phyloP scores from a whole-genome alignment of 2,113 vertebrate genomes.

The Urocynchramus pylzowi region DNA sequence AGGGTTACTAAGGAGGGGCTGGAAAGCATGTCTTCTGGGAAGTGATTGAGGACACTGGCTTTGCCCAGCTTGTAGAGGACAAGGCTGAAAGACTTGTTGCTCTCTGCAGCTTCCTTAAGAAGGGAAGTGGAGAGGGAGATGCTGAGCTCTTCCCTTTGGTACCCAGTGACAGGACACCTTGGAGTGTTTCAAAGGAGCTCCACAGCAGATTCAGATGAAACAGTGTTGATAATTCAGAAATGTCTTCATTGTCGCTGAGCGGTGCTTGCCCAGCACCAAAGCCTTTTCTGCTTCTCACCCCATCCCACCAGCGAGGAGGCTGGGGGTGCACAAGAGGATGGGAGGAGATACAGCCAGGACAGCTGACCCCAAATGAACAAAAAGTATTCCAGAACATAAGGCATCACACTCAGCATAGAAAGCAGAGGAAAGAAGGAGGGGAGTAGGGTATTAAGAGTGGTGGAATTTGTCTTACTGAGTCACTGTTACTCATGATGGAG shows the following conservation, averaged over 20 bases:
- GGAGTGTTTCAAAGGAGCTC: not conserved
- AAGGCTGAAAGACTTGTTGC: not conserved
- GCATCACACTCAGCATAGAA: not conserved
- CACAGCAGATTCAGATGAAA: not conserved
- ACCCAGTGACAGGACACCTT: accelerated
- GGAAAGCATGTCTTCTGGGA: not conserved
- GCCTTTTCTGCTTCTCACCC: not conserved
- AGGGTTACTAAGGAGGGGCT: not conserved
- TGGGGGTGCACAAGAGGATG: not conserved
- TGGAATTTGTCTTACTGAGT: not conserved
- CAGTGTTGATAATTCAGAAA: not conserved
- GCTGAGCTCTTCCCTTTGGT: not conserved
- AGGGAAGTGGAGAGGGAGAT: not conserved
- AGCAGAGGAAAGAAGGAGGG: not conserved
- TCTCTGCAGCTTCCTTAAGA: not conserved
- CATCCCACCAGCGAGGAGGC: not conserved
- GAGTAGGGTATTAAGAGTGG: not conserved
- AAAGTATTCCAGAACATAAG: not conserved
- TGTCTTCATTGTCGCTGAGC: not conserved
- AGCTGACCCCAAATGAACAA: not conserved
- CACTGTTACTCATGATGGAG: not conserved
- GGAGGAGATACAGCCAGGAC: not conserved
- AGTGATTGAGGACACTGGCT: not conserved
- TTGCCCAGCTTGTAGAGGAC: not conserved
- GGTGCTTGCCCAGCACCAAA: not conserved